Base-by-base conservation (phyloP, 2,888 invertebrate species). In the Cryptus armator region DNA sequence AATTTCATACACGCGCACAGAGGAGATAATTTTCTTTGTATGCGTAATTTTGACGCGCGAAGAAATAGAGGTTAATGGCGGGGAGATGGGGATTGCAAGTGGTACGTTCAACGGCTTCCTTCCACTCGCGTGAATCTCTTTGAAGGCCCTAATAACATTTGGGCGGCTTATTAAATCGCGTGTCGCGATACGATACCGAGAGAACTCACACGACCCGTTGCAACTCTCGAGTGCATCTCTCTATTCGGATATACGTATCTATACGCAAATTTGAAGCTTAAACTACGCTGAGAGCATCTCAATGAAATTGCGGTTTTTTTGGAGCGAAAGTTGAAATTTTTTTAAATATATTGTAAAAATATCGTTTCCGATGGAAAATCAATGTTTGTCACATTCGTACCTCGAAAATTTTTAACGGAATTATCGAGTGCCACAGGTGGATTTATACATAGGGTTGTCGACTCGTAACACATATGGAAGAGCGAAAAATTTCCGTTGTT, bases 21-120 rank as follows among this genome's bases (percentile, higher is more conserved):
- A 37, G 37, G 9, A 37, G 19, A 4, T 16, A 56, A 56, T 12
- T 56, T 56, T 56, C 19, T 56, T 19, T 6, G 19, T 16, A 14
- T 29, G 37, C 37, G 53, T 59, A 9, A 16, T 16, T 72, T 44
- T 32, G 29, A 5, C 64, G 1, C 64, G 14, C 1, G 3, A 24
- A 43, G 16, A 24, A 44, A 67, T 56, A 7, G 53, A 66, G 6
- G 67, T n/a, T 44, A 12, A 12, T 19, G 10, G 29, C 46, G 14
- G n/a, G 43, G 24, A 24, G 10, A n/a, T 46, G 14, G n/a, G 9
- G 44, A 67, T 19, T 19, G 37, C 51, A 32, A 62, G 48, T 64
- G 70, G 62, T n/a, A 62, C n/a, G 64, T 71, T 71, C 37, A 71
- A 79, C 59, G 70, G 79, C 43, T 64, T 64, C 79, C 44, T 67